Evolutionary conservation across 1,140 invertebrate species (phyloP), one percentile per base, ranked within the genome.

Genomic region (Portunus trituberculatus): DNA sequence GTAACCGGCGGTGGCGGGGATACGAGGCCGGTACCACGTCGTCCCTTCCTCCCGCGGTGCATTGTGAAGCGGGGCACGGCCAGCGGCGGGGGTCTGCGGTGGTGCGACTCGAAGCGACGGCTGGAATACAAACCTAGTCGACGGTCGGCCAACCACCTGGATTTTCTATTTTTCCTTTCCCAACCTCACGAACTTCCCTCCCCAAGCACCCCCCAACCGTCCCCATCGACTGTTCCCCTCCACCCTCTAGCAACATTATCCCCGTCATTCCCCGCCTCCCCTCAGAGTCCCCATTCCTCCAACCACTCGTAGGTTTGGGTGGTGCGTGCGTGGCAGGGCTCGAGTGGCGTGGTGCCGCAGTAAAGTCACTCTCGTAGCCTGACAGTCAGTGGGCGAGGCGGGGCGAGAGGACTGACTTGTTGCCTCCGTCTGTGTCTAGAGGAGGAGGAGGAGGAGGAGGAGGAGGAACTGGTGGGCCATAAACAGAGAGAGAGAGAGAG

Each of bases 311-410:
- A 59, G 4, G 67, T n/a, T 25, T 76, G 20, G 67, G 67, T 1
- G 52, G 52, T 59, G 12, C 39, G 52, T 59, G 52, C n/a, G 67
- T 76, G 20, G 67, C 67, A 25, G 52, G 16, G 12, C 52, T 59
- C 12, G 52, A 59, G 52, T 59, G 16, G 16, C 52, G 16, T 59
- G 52, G 1, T 8, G 67, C 67, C 67, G 67, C 67, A 76, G 67
- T 76, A 76, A 39, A 76, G 20, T 76, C 67, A 20, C 67, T n/a
- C 20, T 76, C 20, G 67, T 76, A 76, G n/a, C 67, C 25, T 76
- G 67, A 76, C 67, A 76, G 67, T 25, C 67, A 76, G 67, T 76
- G 67, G 67, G 67, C 67, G 67, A 76, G 67, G 67, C 67, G 67
- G 67, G 67, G 67, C 6, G 67, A n/a, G 16, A 1, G 67, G 20